Base-by-base conservation (phyloP, 1,140 invertebrate genomes). In the Drosophila jambulina region DNA sequence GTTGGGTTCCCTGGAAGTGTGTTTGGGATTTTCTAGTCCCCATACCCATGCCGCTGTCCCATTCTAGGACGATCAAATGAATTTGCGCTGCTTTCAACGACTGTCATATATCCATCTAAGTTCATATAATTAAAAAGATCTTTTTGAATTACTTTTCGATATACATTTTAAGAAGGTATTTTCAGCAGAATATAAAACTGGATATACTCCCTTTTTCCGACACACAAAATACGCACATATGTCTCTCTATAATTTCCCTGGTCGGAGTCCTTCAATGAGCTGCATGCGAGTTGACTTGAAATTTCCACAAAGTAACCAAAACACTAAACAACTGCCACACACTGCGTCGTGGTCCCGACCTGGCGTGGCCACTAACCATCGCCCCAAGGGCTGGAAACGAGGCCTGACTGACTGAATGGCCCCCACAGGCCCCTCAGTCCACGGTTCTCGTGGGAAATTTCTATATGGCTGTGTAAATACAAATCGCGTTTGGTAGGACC, bases 1-100 rank as follows among this genome's bases (percentile, higher is more conserved):
- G 83, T 86, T 88, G 78, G 83, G 76, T 86, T 88, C 76, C 74
- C 81, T 85, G 81, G 82, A 84, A 85, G 79, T 85, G 62, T 84
- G 77, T 68, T 70, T 54, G 63, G 63, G 42, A 81, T 63, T 74
- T 74, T 74, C 70, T 51, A 72, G 34, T 59, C 25, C 21, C 43
- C 64, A 34, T 21, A n/a, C 42, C 48, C 48, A 10, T 12, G 0
- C 9, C 17, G 19, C 29, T 7, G 7, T 4, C 15, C 38, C 29
- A 17, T 29, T 21, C 15, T 12, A 13, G 19, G 36, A 12, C 36
- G 67, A 70, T 70, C 67, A 68, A 68, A 45, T 69, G 23, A 29
- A 51, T 36, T 3, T 10, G 21, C 45, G 17, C 23, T 61, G 36
- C n/a, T 49, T 51, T 6, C 36, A 42, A 40, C 17, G 48, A 32